phyloP scores from a whole-genome alignment of 2,797 vertebrate species.

The Melanotaenia trifasciata region DNA sequence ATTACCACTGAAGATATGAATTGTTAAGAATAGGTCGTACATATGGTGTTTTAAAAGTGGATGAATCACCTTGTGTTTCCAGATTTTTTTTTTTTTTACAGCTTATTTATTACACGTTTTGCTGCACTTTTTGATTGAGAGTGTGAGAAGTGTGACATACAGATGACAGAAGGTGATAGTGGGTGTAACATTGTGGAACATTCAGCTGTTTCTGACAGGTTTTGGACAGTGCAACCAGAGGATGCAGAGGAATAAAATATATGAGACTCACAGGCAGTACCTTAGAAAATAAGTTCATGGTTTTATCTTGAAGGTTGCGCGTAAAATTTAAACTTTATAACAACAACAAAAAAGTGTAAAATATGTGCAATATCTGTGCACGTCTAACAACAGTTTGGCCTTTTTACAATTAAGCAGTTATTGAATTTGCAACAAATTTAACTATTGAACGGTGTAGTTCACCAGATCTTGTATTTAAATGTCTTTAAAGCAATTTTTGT shows the following conservation, averaged over 20 bases:
- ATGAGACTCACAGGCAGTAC: background rate
- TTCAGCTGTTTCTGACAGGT: background rate
- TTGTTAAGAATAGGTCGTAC: background rate
- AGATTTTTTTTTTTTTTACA: background rate
- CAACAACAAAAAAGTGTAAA: no score
- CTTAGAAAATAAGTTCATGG: background rate
- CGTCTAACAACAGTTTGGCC: no score
- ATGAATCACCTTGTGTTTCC: background rate
- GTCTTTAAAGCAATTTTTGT: no score
- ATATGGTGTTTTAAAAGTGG: background rate
- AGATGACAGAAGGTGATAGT: background rate
- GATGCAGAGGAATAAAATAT: background rate
- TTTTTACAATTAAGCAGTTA: no score
- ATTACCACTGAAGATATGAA: background rate
- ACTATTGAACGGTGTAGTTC: no score
- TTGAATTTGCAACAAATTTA: no score
- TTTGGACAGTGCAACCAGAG: background rate
- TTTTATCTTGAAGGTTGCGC: background rate
- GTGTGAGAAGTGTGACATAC: background rate
- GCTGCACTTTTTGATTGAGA: background rate
- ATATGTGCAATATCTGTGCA: no score
- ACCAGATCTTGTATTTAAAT: no score
- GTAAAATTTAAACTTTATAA: no score
- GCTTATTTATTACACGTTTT: background rate
- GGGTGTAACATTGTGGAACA: background rate